Conservation (phyloP, 2,888 invertebrate species). For the Pardosa pseudoannulata region DNA sequence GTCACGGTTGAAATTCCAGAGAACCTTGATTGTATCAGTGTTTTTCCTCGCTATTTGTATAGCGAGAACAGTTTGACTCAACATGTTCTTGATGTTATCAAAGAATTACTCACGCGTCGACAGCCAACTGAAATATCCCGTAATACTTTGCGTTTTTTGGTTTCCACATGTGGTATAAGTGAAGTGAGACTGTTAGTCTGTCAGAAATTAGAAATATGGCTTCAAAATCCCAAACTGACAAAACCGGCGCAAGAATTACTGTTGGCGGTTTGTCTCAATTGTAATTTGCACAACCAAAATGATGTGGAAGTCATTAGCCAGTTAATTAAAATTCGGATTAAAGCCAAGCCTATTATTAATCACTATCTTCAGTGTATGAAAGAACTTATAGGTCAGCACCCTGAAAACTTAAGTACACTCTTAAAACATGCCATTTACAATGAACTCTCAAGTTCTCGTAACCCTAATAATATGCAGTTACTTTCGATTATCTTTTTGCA, state of each 20-base stretch:
- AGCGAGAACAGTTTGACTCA: slow-evolving; percentile 85
- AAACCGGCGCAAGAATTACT: slow-evolving; percentile 94
- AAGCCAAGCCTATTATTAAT: slow-evolving; percentile 93
- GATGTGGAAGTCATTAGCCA: slow-evolving; percentile 89
- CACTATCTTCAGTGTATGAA: slow-evolving; percentile 90
- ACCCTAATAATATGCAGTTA: slow-evolving; percentile 96
- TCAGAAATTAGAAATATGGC: slow-evolving; percentile 92
- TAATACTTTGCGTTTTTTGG: slow-evolving; percentile 90
- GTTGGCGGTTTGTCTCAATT: slow-evolving; percentile 93
- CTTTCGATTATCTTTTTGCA: slow-evolving; percentile 92
- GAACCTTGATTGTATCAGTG: slow-evolving; percentile 62
- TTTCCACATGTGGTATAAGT: slow-evolving; percentile 89
- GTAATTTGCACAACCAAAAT: slow-evolving; percentile 83
- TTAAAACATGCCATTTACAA: slow-evolving; percentile 95
- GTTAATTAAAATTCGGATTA: slow-evolving; percentile 91
- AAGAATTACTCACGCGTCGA: slow-evolving; percentile 90
- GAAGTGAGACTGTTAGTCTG: slow-evolving; percentile 89
- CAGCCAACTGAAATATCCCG: slow-evolving; percentile 89
- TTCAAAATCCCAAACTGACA: slow-evolving; percentile 96
- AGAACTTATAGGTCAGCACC: slow-evolving; percentile 90
- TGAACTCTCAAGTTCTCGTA: slow-evolving; percentile 90
- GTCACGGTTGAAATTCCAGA: slow-evolving; percentile 66
- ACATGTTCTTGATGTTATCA: slow-evolving; percentile 89
- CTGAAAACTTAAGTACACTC: slow-evolving; percentile 89
- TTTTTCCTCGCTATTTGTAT: slow-evolving; percentile 81